Evolutionary conservation across 2,113 vertebrate genomes (phyloP).

Genomic region (Phasianus colchicus): DNA sequence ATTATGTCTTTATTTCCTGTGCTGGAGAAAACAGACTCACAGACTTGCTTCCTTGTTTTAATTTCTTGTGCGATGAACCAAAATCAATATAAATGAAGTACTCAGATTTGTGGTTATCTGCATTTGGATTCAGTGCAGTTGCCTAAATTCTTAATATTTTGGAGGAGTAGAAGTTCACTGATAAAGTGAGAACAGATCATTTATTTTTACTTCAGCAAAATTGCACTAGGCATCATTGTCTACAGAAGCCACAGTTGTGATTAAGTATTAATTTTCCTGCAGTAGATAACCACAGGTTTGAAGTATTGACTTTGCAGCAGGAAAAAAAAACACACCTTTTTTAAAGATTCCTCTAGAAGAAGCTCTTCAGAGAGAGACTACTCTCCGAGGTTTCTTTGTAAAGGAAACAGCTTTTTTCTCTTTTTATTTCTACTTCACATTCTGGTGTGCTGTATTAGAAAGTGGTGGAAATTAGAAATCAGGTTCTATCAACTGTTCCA

Average conservation of each 20-base stretch:
- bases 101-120: neutral
- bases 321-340: neutral
- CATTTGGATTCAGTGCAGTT: neutral
- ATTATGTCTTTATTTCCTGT: neutral
- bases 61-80: neutral
- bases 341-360: neutral
- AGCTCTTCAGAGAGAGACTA: neutral
- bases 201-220: neutral
- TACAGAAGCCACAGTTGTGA: neutral
- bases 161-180: neutral
- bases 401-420: neutral
- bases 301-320: neutral
- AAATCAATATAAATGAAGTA: neutral
- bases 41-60: neutral
- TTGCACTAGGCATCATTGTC: neutral
- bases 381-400: neutral
- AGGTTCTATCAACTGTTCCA: neutral
- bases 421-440: neutral
- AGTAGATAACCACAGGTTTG: neutral
- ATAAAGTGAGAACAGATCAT: neutral
- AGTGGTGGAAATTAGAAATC: neutral
- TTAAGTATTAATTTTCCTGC: slow-evolving; percentile 37
- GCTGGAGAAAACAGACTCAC: neutral
- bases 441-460: neutral
- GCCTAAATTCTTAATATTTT: neutral